These are phyloP conservation scores for Perdix hodgsoniae DNA, from an alignment of 2,797 vertebrate genomes.

Conservation along the genomic window DNA sequence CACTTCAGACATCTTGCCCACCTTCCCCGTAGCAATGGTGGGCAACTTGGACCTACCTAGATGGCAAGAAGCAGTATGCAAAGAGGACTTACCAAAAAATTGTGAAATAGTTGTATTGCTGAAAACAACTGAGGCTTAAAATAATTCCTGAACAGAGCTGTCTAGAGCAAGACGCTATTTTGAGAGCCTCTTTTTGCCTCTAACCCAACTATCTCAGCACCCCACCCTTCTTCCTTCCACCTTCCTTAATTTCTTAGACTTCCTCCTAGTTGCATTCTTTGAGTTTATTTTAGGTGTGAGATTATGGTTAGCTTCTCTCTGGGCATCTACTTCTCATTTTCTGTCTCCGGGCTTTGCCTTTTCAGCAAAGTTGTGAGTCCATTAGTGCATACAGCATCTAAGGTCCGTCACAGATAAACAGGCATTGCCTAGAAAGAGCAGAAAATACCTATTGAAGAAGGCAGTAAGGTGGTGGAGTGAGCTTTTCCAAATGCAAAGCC, in stretches of 20 bases:
- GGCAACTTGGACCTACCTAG: not conserved
- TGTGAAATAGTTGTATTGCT: not conserved
- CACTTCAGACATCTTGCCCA: not conserved
- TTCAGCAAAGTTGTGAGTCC: slow-evolving; percentile 16
- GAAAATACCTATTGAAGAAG: not conserved
- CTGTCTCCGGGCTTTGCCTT: slow-evolving; percentile 1
- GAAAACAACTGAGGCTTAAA: not conserved
- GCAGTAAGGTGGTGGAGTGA: not conserved
- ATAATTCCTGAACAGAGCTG: slow-evolving; percentile 64
- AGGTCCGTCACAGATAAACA: not conserved
- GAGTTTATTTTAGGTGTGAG: slow-evolving; percentile 49
- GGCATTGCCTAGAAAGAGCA: not conserved
- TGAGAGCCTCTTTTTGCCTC: slow-evolving; percentile 12
- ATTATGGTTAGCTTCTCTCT: not conserved
- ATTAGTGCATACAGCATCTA: not conserved
- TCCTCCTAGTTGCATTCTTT: slow-evolving; percentile 55
- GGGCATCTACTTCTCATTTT: slow-evolving; percentile 63
- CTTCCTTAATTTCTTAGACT: slow-evolving; percentile 71
- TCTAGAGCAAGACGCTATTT: slow-evolving; percentile 43
- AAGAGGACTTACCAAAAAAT: not conserved
- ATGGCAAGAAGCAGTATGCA: not conserved
- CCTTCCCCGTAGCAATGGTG: not conserved
- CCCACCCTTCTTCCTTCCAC: slow-evolving; percentile 72
- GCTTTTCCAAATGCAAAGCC: not conserved
- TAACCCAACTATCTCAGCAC: slow-evolving; percentile 62